Conservation (phyloP, 2,888 invertebrate species). For the Sinelater perroti region DNA sequence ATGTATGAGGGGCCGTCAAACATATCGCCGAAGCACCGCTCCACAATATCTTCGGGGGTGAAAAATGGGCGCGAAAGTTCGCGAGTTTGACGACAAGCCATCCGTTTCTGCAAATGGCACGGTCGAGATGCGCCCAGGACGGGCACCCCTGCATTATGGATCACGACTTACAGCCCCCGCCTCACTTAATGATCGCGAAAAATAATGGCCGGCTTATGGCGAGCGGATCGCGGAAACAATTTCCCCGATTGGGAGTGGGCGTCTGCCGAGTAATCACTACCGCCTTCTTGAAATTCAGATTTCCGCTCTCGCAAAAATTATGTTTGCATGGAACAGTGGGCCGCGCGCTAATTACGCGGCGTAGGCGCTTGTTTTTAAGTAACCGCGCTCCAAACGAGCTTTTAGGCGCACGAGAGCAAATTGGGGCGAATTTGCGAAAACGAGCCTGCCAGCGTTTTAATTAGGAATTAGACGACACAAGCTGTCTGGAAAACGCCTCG, state of each 20-base stretch:
- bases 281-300: no score
- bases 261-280: neutral
- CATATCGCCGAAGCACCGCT: slow-evolving; percentile 6
- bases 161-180: slow-evolving; percentile 1
- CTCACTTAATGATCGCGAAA: no score
- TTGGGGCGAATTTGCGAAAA: no score
- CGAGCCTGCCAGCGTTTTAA: neutral
- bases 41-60: slow-evolving; percentile 9
- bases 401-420: no score
- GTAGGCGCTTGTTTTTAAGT: no score
- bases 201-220: neutral
- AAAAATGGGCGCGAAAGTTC: slow-evolving; percentile 8
- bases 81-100: slow-evolving; percentile 21
- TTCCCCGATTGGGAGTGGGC: neutral
- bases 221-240: no score
- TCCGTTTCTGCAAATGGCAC: slow-evolving; percentile 20
- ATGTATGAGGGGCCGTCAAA: slow-evolving; percentile 6
- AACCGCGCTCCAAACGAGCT: no score
- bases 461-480: neutral
- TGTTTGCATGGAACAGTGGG: no score
- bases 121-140: slow-evolving; percentile 15
- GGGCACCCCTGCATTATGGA: slow-evolving; percentile 11
- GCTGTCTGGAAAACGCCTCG: neutral
- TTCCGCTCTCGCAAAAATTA: no score
- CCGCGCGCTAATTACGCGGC: no score